These are phyloP conservation scores for Eudyptes chrysolophus DNA, from an alignment of 2,113 vertebrate genomes.

Conservation along the genomic window DNA sequence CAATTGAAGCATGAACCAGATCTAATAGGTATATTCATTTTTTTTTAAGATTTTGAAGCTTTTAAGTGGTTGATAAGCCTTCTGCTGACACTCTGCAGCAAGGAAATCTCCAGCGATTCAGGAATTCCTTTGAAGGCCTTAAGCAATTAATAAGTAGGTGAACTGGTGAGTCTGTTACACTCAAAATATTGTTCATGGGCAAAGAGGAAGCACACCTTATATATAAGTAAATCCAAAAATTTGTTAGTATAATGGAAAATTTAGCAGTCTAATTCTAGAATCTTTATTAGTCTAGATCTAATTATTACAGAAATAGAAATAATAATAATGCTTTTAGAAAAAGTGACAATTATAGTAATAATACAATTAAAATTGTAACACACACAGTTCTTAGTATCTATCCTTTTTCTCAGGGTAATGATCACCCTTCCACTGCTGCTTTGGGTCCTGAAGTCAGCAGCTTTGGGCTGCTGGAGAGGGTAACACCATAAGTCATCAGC, in stretches of 20 bases:
- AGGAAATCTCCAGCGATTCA: background rate
- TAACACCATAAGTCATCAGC: background rate
- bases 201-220: background rate
- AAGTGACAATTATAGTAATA: background rate
- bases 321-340: background rate
- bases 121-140: background rate
- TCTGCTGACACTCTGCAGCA: background rate
- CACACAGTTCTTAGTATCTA: background rate
- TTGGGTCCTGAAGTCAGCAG: background rate
- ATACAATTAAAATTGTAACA: background rate
- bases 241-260: background rate
- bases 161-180: background rate
- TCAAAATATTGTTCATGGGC: background rate
- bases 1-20: background rate
- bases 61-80: background rate
- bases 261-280: background rate
- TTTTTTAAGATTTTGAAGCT: background rate
- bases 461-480: background rate
- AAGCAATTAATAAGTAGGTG: background rate
- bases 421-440: background rate
- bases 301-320: background rate
- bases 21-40: background rate
- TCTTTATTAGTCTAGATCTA: background rate
- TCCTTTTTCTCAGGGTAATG: background rate
- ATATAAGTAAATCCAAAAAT: background rate